Percentiles rank a stretch among this genome's conserved stretches.
These are phyloP conservation scores for Calliphora vomitoria DNA, from an alignment of 2,888 invertebrate species.

Conservation along the genomic window DNA sequence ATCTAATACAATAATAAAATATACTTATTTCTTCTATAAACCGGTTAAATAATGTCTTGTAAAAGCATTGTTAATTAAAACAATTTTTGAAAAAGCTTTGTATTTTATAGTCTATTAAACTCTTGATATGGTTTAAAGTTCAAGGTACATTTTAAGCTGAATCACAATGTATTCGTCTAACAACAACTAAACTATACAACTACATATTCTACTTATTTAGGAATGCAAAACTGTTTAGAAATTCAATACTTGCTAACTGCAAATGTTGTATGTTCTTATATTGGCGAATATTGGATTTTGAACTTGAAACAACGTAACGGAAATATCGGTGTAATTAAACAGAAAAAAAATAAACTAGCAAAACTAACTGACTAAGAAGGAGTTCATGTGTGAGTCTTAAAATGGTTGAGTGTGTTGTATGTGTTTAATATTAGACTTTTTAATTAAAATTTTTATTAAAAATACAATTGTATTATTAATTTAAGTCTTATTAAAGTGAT, in stretches of 20 bases:
- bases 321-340: not conserved
- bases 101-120: not conserved
- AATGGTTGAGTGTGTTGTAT: not conserved
- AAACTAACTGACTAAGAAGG: conserved; percentile 4
- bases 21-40: not conserved
- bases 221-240: not conserved
- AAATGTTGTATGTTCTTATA: too few species aligned
- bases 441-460: conserved; percentile 12
- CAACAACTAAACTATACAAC: not conserved
- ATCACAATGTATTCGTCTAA: not conserved
- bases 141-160: conserved; percentile 27
- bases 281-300: not conserved
- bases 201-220: not conserved
- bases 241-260: not conserved
- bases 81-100: not conserved
- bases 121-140: conserved; percentile 27
- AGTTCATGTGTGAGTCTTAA: not conserved
- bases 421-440: conserved; percentile 2
- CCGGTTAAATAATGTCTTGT: not conserved
- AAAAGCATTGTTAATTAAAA: not conserved
- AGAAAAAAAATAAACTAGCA: not conserved
- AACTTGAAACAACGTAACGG: conserved; percentile 17
- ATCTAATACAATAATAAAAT: not conserved
- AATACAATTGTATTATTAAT: conserved; percentile 7
- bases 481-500: conserved; percentile 19